Conservation (phyloP, 2,797 vertebrate species). For the Cynopterus sphinx region DNA sequence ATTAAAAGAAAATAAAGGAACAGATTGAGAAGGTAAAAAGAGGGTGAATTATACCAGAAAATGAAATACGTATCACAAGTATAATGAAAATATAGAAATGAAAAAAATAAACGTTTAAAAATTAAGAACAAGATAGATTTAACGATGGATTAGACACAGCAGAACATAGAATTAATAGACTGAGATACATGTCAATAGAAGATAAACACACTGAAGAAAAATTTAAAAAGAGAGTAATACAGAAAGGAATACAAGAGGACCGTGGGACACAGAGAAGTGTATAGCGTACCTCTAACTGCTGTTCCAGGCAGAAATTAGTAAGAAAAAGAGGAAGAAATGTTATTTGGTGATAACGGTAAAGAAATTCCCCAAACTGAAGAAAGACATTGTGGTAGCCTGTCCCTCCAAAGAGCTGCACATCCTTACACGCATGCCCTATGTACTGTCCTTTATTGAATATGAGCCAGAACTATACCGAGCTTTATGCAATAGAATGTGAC, state of each 20-base stretch:
- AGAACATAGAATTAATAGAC: background rate
- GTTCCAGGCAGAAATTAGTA: background rate
- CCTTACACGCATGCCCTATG: background rate
- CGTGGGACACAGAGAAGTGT: background rate
- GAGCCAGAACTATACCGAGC: background rate
- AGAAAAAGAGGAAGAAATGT: background rate
- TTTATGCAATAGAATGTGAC: background rate
- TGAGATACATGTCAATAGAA: background rate
- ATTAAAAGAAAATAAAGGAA: background rate
- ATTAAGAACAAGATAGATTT: background rate
- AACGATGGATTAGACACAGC: background rate
- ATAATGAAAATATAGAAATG: background rate
- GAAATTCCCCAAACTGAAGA: background rate
- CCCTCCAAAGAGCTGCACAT: background rate
- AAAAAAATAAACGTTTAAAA: background rate
- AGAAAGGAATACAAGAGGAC: background rate
- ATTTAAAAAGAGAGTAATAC: background rate
- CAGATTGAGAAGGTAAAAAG: background rate
- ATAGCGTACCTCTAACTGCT: background rate
- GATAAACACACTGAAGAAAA: background rate
- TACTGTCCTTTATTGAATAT: background rate
- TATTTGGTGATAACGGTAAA: background rate
- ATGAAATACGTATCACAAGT: background rate
- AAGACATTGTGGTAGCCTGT: background rate
- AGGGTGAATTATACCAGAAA: background rate